Conservation (phyloP, 1,140 invertebrate species). For the Meloidogyne floridensis region DNA sequence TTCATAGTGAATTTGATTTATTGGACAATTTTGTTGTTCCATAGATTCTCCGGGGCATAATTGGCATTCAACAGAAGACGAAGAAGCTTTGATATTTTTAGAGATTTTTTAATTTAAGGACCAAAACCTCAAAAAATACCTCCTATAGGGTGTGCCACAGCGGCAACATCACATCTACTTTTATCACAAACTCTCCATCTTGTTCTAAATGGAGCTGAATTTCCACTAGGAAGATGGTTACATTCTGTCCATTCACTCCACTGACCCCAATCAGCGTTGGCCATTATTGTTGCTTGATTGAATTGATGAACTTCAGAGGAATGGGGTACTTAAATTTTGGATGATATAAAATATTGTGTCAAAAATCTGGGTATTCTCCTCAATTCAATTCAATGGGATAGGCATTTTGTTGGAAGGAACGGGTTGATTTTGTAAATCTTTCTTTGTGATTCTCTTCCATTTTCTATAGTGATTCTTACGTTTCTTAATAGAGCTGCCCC, state of each 20-base stretch:
- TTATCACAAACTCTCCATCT: slow-evolving; percentile 30
- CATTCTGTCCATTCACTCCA: slow-evolving; percentile 35
- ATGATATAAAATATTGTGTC: background rate
- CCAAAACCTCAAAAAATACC: background rate
- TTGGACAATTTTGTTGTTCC: slow-evolving; percentile 20
- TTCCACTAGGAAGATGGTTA: background rate
- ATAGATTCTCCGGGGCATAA: slow-evolving; percentile 14
- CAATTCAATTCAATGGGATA: no score
- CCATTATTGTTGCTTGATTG: background rate
- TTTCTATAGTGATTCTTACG: no score
- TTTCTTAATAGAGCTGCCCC: no score
- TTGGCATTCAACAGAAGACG: slow-evolving; percentile 5
- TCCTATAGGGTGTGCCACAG: background rate
- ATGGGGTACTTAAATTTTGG: background rate
- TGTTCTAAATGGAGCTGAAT: slow-evolving; percentile 3
- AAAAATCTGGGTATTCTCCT: no score
- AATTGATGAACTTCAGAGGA: background rate
- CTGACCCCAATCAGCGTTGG: slow-evolving; percentile 15
- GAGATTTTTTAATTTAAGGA: background rate
- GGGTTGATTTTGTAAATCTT: no score
- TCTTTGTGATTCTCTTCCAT: no score
- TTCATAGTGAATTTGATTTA: slow-evolving; percentile 6
- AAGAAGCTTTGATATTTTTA: background rate
- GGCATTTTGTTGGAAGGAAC: no score
- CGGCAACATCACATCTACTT: slow-evolving; percentile 19